phyloP scores from a whole-genome alignment of 2,888 invertebrate genomes.

The Minunthozetes semirufus region DNA sequence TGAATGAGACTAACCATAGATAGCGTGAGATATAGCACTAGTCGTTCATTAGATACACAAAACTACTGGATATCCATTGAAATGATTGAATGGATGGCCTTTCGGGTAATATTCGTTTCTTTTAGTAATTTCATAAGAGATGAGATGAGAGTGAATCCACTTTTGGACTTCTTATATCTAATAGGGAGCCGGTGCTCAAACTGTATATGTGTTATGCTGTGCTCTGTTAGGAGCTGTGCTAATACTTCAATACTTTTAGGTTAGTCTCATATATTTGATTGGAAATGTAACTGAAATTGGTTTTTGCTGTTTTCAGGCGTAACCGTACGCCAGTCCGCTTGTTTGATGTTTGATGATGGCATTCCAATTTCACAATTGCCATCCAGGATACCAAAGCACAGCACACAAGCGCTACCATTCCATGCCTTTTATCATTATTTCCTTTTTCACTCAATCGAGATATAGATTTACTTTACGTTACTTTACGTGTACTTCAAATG shows the following conservation, averaged over 20 bases:
- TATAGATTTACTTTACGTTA: conserved; percentile 22
- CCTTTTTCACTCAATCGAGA: neutral
- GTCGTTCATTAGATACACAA: neutral
- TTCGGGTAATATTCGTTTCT: neutral
- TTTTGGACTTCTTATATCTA: conserved; percentile 17
- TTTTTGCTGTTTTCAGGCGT: conserved; percentile 27
- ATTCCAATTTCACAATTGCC: conserved; percentile 25
- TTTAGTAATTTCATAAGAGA: neutral
- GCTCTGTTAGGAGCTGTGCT: no score
- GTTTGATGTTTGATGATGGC: conserved; percentile 13
- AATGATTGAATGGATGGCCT: neutral
- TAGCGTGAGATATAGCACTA: neutral
- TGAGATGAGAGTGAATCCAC: neutral
- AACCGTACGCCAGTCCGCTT: neutral
- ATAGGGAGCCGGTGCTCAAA: neutral
- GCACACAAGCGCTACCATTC: neutral
- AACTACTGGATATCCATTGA: neutral
- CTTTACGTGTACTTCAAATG: conserved; percentile 3
- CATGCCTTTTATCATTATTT: conserved; percentile 11
- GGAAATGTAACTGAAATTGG: conserved; percentile 26
- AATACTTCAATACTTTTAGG: neutral
- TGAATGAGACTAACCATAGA: neutral
- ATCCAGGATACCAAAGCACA: conserved; percentile 1
- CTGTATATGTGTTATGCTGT: neutral
- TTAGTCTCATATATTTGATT: conserved; percentile 1